These are phyloP conservation scores for Drosophila paranaensis DNA, from an alignment of 2,888 invertebrate genomes.

Conservation along the genomic window DNA sequence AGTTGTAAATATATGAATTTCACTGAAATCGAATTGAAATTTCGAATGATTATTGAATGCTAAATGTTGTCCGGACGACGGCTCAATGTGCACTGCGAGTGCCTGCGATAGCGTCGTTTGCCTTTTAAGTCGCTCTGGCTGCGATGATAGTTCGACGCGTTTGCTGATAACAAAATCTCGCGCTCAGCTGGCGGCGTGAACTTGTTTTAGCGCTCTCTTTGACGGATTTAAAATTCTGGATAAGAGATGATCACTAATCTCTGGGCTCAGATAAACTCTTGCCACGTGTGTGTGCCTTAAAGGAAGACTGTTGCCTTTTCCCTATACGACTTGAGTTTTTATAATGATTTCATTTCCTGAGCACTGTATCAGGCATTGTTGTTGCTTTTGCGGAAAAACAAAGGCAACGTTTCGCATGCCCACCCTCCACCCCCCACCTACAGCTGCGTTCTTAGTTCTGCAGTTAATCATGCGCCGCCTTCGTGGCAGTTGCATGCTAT, in stretches of 20 bases:
- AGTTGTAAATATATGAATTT: slow-evolving; percentile 11
- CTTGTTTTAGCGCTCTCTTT: slow-evolving; percentile 4
- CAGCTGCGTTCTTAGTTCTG: background rate
- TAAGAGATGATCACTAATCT: background rate
- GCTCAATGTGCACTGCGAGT: slow-evolving; percentile 37
- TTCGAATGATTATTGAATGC: background rate
- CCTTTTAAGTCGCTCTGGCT: slow-evolving; percentile 35
- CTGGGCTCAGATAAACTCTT: slow-evolving; percentile 1
- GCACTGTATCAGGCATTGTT: slow-evolving; percentile 13
- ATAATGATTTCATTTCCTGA: slow-evolving; percentile 41
- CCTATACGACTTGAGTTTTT: slow-evolving; percentile 32
- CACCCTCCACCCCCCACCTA: background rate
- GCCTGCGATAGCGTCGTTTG: slow-evolving; percentile 14
- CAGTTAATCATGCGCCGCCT: slow-evolving; percentile 43
- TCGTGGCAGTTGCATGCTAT: slow-evolving; percentile 41
- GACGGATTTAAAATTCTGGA: background rate
- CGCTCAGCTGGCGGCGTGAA: slow-evolving; percentile 8
- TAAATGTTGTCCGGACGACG: slow-evolving; percentile 13
- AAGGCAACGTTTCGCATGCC: slow-evolving; percentile 25
- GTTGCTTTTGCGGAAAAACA: slow-evolving; percentile 31
- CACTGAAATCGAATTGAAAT: slow-evolving; percentile 16
- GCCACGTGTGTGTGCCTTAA: slow-evolving; percentile 9
- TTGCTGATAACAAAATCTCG: slow-evolving; percentile 41
- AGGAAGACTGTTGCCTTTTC: slow-evolving; percentile 11
- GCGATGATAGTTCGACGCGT: slow-evolving; percentile 38